A percentile compares a stretch with the other conserved stretches of the same genome.
These are phyloP conservation scores for Ceratosolen fusciceps DNA, from an alignment of 1,140 invertebrate genomes.

Conservation along the genomic window DNA sequence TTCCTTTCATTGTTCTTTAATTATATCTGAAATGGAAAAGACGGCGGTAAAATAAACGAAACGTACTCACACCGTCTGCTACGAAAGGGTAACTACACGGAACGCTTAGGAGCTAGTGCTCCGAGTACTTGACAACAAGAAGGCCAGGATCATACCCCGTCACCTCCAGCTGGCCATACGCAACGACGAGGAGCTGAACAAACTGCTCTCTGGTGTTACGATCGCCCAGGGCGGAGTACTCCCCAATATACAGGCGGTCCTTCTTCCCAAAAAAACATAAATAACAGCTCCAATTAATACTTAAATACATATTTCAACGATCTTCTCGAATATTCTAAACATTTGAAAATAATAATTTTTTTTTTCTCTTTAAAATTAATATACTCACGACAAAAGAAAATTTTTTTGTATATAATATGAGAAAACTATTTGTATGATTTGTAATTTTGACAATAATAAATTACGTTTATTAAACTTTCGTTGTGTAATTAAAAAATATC, in stretches of 20 bases:
- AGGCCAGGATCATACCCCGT: slow-evolving; percentile 53
- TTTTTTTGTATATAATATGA: no score
- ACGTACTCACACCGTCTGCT: slow-evolving; percentile 32
- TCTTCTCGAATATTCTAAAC: no score
- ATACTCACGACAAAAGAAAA: no score
- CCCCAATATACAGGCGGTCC: slow-evolving; percentile 77
- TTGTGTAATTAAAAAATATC: no score
- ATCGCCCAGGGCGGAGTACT: slow-evolving; percentile 80
- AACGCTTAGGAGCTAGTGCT: slow-evolving; percentile 5
- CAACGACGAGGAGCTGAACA: slow-evolving; percentile 78
- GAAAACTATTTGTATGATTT: no score
- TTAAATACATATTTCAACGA: no score
- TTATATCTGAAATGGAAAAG: slow-evolving; percentile 70
- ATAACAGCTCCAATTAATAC: neutral
- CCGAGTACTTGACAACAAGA: slow-evolving; percentile 27
- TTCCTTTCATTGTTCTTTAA: no score
- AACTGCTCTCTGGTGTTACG: slow-evolving; percentile 78
- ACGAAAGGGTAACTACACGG: slow-evolving; percentile 56
- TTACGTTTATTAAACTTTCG: no score
- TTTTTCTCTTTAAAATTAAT: no score
- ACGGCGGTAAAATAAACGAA: slow-evolving; percentile 62
- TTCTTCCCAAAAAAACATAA: slow-evolving; percentile 74
- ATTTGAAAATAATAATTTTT: no score
- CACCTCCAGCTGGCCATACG: slow-evolving; percentile 82
- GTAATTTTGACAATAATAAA: no score